Evolutionary conservation across 2,113 vertebrate species (phyloP), one percentile per base, ranked within the genome.

Genomic region (Xyrauchen texanus): DNA sequence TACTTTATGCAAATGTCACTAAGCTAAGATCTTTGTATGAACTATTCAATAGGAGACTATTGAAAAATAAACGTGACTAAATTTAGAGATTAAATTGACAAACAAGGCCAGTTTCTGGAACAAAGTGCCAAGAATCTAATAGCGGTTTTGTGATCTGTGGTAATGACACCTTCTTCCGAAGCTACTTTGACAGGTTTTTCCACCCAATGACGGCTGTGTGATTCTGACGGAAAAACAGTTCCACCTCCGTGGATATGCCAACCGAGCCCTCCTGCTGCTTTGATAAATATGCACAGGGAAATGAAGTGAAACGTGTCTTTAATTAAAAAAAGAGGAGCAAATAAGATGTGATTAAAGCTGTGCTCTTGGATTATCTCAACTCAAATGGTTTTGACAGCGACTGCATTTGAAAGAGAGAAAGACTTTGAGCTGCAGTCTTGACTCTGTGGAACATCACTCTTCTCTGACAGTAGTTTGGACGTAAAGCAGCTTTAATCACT

Each of bases 251-350:
- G 70, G 60, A 60, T 55, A 13, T 7, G 49, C 52, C 51, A 88
- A 87, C 86, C 80, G 81, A 13, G 83, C 79, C 79, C 79, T 86
- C 90, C 89, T 89, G 89, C 88, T 81, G 87, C 83, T 79, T 90
- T 79, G 85, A 90, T 93, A 91, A 93, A 93, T 92, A 93, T 93
- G 89, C 87, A 84, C 87, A 90, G 90, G 88, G 91, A 91, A 93
- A 91, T 90, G 88, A 91, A 90, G 86, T 90, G 89, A 92, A 93
- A 92, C 90, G 87, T 82, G 88, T 86, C 90, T 90, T 92, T 92
- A 92, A 93, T 91, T 92, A 91, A 91, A 91, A 91, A 90, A 88
- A 86, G 85, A 84, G 88, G 86, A 86, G 86, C 89, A 87, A 88
- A 82, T 77, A 88, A 88, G 87, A 91, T 91, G 88, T 58, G 55